Base-by-base conservation (phyloP, 2,888 invertebrate species). In the Phragmatobia fuliginosa region DNA sequence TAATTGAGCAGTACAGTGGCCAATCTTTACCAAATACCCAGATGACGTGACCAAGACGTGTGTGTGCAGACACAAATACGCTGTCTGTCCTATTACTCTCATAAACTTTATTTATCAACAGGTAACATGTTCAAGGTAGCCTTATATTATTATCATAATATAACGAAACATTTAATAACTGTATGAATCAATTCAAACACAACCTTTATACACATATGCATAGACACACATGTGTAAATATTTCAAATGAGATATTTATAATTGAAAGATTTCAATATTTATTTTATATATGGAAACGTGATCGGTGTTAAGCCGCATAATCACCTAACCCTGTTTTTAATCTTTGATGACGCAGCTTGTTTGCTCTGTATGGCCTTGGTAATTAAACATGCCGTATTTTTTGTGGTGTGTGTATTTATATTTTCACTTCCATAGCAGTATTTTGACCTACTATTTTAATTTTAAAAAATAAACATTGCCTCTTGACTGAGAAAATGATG, bases 321-420 rank as follows among this genome's bases (percentile, higher is more conserved):
- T 41, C 31, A 62, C 21, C 52, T 25, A 49, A n/a, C 49, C n/a
- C 14, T 33, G n/a, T n/a, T 52, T 52, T 33, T 52, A 14, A 33
- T 32, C 32, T 49, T n/a, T 49, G 63, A 52, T 52, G 63, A 64
- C 63, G 33, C 52, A 33, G 63, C 63, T 25, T 49, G 49, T 49
- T 64, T 25, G 5, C 14, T 31, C 6, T 49, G 14, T 33, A 25
- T 64, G 33, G 32, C 52, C 52, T 33, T 52, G 49, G 63, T 49
- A 64, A 64, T 64, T 64, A 64, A 52, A 64, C 31, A 10, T 10
- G 49, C 16, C 25, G 63, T 52, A 38, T 14, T 62, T 45, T 49
- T 49, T 33, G 6, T 25, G 2, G 14, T 14, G 38, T 14, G 41
- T 21, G 6, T 61, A 16, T n/a, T n/a, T n/a, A 41, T 0, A 41